phyloP scores from a whole-genome alignment of 2,888 invertebrate genomes.

The Crepidodera aurea region DNA sequence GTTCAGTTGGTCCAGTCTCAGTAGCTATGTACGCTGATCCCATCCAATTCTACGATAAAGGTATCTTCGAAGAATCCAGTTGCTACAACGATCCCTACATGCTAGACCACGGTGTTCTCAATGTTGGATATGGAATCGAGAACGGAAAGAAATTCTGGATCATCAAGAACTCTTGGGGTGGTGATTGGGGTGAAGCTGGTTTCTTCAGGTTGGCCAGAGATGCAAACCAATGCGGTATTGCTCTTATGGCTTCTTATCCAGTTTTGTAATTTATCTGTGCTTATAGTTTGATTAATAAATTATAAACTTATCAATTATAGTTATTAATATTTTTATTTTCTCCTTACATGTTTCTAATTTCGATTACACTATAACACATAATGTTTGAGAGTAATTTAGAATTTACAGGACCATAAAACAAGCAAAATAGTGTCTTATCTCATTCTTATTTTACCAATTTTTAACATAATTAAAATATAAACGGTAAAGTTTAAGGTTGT shows the following conservation, averaged over 20 bases:
- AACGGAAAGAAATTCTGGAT: background rate
- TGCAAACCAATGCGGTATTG: constrained; percentile 12
- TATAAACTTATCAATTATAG: too few species aligned
- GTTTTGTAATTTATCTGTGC: background rate
- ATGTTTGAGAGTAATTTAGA: too few species aligned
- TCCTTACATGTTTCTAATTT: too few species aligned
- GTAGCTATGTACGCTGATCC: constrained; percentile 22
- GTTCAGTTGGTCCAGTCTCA: constrained; percentile 27
- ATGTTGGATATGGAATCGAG: background rate
- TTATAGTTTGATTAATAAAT: too few species aligned
- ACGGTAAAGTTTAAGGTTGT: too few species aligned
- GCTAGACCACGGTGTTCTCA: background rate
- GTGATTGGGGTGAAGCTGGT: constrained; percentile 12
- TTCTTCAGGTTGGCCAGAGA: constrained; percentile 14
- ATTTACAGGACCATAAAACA: too few species aligned
- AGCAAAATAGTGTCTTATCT: too few species aligned
- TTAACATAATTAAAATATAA: too few species aligned
- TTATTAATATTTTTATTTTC: too few species aligned
- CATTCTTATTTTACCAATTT: too few species aligned
- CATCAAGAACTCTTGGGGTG: constrained; percentile 8
- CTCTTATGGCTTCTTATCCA: constrained; percentile 6
- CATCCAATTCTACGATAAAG: constrained; percentile 16
- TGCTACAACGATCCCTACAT: constrained; percentile 4
- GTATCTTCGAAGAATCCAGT: constrained; percentile 7
- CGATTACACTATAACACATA: too few species aligned